These are phyloP conservation scores for Nasua narica DNA, from an alignment of 2,797 vertebrate species.

Conservation along the genomic window DNA sequence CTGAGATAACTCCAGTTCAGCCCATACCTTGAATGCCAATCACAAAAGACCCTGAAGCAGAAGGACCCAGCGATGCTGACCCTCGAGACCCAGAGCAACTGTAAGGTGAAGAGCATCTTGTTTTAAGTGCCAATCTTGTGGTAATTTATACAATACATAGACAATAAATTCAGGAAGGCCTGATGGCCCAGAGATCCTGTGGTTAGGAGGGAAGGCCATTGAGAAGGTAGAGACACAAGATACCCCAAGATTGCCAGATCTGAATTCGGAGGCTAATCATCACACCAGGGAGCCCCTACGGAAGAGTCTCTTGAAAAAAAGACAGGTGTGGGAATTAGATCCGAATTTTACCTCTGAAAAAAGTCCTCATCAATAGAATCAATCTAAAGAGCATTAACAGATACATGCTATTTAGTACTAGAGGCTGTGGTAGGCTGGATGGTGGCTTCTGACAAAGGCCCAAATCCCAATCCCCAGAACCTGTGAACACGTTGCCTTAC, in stretches of 20 bases:
- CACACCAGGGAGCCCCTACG: background rate
- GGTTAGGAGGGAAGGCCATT: background rate
- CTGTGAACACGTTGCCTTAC: background rate
- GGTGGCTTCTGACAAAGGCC: background rate
- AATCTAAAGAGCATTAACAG: background rate
- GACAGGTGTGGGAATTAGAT: background rate
- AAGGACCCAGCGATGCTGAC: background rate
- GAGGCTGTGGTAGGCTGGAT: background rate
- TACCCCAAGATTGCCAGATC: background rate
- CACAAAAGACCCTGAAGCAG: background rate
- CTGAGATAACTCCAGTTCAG: background rate
- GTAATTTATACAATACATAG: background rate
- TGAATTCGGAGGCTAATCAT: background rate
- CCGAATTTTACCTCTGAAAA: background rate
- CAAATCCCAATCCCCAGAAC: background rate
- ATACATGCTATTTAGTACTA: background rate
- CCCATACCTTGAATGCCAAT: background rate
- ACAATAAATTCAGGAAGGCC: background rate
- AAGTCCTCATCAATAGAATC: background rate
- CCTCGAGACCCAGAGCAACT: background rate
- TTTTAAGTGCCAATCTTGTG: background rate
- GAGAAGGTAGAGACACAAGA: background rate
- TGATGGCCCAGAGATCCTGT: background rate
- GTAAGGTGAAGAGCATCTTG: background rate
- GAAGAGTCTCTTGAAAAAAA: background rate